Evolutionary conservation across 2,113 vertebrate genomes (phyloP).

Genomic region (Calonectris borealis): DNA sequence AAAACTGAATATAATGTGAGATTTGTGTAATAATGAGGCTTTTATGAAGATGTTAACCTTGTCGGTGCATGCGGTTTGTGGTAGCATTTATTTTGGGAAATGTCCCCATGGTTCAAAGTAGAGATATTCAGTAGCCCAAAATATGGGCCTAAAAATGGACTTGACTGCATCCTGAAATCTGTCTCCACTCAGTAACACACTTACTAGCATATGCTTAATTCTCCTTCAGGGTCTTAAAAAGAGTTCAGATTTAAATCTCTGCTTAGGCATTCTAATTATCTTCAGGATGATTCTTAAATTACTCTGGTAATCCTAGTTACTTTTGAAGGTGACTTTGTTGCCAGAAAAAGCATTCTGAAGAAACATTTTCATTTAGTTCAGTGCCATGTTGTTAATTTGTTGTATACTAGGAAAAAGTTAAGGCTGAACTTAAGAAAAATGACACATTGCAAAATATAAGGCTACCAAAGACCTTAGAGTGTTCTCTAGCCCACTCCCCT

Average conservation of each 20-base stretch:
- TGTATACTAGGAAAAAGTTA: neutral
- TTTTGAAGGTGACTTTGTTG: neutral
- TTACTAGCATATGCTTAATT: neutral
- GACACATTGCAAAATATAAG: neutral
- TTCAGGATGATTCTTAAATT: neutral
- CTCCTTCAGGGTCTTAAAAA: neutral
- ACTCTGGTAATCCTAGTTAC: neutral
- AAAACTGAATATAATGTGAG: neutral
- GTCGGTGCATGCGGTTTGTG: neutral
- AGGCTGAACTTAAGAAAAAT: neutral
- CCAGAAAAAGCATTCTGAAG: neutral
- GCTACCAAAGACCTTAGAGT: neutral
- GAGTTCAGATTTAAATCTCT: neutral
- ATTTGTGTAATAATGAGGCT: neutral
- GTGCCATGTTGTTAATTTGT: neutral
- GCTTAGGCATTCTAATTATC: neutral
- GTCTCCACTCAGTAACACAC: neutral
- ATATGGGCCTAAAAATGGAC: neutral
- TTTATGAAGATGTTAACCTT: neutral
- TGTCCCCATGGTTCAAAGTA: neutral
- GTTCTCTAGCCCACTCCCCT: neutral
- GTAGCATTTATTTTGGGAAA: neutral
- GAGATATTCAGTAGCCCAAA: neutral
- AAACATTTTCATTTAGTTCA: neutral
- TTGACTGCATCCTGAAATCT: neutral